Conservation (phyloP, 2,797 vertebrate genomes). For the Liparis tanakae region DNA sequence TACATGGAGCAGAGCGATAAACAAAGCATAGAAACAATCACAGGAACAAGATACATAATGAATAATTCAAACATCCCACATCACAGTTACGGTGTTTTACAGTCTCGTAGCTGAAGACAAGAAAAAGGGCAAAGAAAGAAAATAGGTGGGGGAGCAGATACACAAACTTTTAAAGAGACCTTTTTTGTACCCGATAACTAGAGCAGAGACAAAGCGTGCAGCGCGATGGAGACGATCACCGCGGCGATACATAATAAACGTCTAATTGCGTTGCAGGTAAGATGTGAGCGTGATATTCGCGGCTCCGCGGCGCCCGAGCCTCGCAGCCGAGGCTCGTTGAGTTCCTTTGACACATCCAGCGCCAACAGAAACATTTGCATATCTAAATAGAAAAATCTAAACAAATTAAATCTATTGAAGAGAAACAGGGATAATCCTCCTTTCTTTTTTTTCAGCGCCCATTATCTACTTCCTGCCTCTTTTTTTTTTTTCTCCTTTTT, state of each 20-base stretch:
- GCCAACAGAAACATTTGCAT: constrained; percentile 58
- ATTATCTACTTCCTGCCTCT: constrained; percentile 48
- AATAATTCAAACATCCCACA: constrained; percentile 18
- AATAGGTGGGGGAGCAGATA: no score
- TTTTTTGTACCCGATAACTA: no score
- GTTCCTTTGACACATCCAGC: constrained; percentile 54
- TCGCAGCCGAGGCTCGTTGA: constrained; percentile 46
- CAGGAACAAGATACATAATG: constrained; percentile 31
- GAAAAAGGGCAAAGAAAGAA: no score
- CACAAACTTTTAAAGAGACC: no score
- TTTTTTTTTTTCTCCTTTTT: constrained; percentile 28
- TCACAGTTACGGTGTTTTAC: no score
- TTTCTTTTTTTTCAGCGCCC: constrained; percentile 58
- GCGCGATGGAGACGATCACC: no score
- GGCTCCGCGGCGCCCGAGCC: constrained; percentile 39
- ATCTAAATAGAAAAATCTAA: constrained; percentile 76
- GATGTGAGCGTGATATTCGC: constrained; percentile 56
- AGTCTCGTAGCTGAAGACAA: no score
- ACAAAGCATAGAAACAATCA: constrained; percentile 21
- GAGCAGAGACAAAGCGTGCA: no score
- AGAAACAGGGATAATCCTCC: constrained; percentile 69
- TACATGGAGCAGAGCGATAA: no score
- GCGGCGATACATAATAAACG: no score
- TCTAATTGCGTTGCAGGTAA: constrained; percentile 6
- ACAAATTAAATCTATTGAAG: constrained; percentile 71